Conservation (phyloP, 1,140 invertebrate genomes). For the Pseudomyrmex gracilis region DNA sequence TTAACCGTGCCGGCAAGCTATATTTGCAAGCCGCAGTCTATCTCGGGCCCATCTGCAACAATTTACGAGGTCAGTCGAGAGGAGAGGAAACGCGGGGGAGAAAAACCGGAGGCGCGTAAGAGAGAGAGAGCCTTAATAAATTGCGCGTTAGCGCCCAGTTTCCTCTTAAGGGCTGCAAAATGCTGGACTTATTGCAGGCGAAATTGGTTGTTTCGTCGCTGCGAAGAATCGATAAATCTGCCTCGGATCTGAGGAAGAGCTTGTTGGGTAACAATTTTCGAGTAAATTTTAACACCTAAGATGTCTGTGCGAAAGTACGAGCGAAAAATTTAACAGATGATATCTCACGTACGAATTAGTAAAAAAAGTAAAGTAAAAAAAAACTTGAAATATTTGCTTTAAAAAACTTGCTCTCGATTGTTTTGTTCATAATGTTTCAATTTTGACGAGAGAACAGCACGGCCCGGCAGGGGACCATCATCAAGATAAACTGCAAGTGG, state of each 20-base stretch:
- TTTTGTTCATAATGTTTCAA: conserved; percentile 41
- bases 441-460: conserved; percentile 17
- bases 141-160: conserved; percentile 29
- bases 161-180: conserved; percentile 18
- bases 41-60: conserved; percentile 65
- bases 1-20: conserved; percentile 78
- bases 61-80: conserved; percentile 49
- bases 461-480: background rate
- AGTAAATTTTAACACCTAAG: background rate
- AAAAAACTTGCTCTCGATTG: conserved; percentile 42
- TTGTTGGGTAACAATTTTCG: background rate
- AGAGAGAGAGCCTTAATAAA: conserved; percentile 45
- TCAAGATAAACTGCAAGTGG: conserved; percentile 45
- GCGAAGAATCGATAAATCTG: background rate
- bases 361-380: background rate
- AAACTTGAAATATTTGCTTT: background rate
- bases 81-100: background rate
- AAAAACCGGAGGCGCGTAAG: conserved; percentile 10
- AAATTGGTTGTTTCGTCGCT: conserved; percentile 19
- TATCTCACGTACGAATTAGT: too few relatives aligned
- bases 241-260: background rate
- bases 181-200: conserved; percentile 10
- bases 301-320: background rate
- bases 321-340: too few relatives aligned
- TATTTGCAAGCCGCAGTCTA: conserved; percentile 79